Conservation (phyloP, 1,140 invertebrate genomes). For the Leptonema lineaticorne region DNA sequence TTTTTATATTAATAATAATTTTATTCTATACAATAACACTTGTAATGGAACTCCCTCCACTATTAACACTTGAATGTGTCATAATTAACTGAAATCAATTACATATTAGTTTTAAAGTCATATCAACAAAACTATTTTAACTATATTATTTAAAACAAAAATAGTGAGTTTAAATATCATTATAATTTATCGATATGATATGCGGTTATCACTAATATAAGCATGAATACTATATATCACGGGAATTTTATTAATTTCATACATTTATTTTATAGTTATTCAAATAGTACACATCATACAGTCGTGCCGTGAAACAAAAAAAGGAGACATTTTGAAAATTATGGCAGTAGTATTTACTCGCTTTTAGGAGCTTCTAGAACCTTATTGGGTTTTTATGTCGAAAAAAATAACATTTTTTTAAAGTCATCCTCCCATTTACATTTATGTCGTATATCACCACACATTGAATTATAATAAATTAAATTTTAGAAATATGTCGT, state of each 20-base stretch:
- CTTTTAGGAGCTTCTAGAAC: constrained; percentile 35
- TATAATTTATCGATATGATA: background rate
- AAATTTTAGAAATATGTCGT: constrained; percentile 23
- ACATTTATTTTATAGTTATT: too few relatives aligned
- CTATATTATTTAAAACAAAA: background rate
- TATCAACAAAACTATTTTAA: background rate
- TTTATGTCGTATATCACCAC: background rate
- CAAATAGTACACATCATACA: constrained; percentile 5
- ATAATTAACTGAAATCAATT: too few relatives aligned
- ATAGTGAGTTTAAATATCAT: background rate
- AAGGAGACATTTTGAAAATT: background rate
- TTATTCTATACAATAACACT: too few relatives aligned
- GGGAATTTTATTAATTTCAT: too few relatives aligned
- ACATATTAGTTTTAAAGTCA: background rate
- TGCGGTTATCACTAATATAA: background rate
- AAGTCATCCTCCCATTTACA: background rate
- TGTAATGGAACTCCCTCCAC: too few relatives aligned
- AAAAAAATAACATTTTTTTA: background rate
- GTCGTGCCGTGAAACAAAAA: background rate
- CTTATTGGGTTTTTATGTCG: constrained; percentile 22
- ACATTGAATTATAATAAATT: constrained; percentile 1
- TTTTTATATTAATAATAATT: too few relatives aligned
- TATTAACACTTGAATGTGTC: too few relatives aligned
- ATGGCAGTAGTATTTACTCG: constrained; percentile 23
- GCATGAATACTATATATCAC: too few relatives aligned